phyloP scores from a whole-genome alignment of 2,888 invertebrate genomes.

The Monochamus alternatus region DNA sequence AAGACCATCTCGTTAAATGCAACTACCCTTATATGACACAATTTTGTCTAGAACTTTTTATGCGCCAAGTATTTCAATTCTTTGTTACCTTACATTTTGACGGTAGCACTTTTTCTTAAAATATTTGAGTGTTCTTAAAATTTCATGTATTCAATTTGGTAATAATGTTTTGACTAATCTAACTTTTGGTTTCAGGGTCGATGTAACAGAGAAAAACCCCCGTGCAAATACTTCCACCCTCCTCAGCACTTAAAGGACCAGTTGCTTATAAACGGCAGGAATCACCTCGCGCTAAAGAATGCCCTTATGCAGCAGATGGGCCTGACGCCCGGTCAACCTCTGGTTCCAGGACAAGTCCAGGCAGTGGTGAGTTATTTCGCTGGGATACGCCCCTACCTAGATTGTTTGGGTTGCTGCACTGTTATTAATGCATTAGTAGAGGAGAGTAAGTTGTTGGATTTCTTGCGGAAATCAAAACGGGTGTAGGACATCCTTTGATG shows the following conservation, averaged over 20 bases:
- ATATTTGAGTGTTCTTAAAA: too few species aligned
- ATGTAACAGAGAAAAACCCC: slow-evolving; percentile 99
- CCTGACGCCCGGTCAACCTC: slow-evolving; percentile 90
- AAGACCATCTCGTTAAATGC: too few species aligned
- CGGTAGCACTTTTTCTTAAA: too few species aligned
- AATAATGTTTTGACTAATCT: neutral
- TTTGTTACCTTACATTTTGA: too few species aligned
- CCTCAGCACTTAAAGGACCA: slow-evolving; percentile 99
- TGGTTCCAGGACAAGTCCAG: slow-evolving; percentile 94
- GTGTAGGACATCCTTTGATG: too few species aligned
- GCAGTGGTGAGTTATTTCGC: slow-evolving; percentile 84
- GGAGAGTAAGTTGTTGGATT: slow-evolving; percentile 12
- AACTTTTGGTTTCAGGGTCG: slow-evolving; percentile 85
- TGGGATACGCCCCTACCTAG: neutral
- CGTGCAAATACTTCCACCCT: slow-evolving; percentile 99
- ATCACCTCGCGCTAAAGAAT: slow-evolving; percentile 99
- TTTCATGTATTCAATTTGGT: too few species aligned
- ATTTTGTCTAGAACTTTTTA: too few species aligned
- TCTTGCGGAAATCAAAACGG: too few species aligned
- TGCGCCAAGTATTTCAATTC: too few species aligned
- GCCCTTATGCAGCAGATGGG: slow-evolving; percentile 98
- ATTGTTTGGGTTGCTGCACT: slow-evolving; percentile 29
- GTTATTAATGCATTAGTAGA: slow-evolving; percentile 25
- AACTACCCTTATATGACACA: too few species aligned
- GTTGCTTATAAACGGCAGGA: slow-evolving; percentile 99